These are phyloP conservation scores for Euzophera pinguis DNA, from an alignment of 2,888 invertebrate genomes.

Conservation along the genomic window DNA sequence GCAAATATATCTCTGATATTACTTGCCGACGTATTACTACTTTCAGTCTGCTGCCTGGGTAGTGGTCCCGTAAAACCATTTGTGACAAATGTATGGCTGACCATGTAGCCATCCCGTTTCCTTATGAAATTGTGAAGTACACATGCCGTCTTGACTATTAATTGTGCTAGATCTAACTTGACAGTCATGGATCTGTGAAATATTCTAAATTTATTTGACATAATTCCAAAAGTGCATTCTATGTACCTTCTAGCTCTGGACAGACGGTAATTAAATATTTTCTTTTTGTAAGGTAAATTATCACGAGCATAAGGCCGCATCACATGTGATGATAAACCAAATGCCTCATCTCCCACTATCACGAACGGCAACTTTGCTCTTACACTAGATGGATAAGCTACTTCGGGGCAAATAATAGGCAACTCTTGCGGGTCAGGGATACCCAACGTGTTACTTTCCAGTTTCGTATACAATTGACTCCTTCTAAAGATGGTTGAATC, in stretches of 20 bases:
- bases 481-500: conserved; percentile 22
- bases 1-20: too few species aligned
- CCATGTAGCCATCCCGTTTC: too few species aligned
- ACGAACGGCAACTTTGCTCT: too few species aligned
- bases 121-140: neutral
- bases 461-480: conserved; percentile 1
- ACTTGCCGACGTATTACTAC: too few species aligned
- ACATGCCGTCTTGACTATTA: neutral
- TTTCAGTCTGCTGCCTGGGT: too few species aligned
- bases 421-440: too few species aligned
- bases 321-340: conserved; percentile 20
- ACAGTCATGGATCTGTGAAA: neutral
- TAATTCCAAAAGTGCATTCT: neutral
- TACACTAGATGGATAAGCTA: too few species aligned
- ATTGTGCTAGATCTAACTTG: neutral
- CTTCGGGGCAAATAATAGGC: too few species aligned
- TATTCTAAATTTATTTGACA: neutral
- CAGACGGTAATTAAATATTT: neutral
- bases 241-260: neutral
- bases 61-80: too few species aligned
- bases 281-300: neutral
- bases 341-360: conserved; percentile 24
- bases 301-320: conserved; percentile 16
- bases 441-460: too few species aligned
- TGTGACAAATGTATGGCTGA: too few species aligned